phyloP scores from a whole-genome alignment of 2,797 vertebrate species.

The Diceros bicornis region DNA sequence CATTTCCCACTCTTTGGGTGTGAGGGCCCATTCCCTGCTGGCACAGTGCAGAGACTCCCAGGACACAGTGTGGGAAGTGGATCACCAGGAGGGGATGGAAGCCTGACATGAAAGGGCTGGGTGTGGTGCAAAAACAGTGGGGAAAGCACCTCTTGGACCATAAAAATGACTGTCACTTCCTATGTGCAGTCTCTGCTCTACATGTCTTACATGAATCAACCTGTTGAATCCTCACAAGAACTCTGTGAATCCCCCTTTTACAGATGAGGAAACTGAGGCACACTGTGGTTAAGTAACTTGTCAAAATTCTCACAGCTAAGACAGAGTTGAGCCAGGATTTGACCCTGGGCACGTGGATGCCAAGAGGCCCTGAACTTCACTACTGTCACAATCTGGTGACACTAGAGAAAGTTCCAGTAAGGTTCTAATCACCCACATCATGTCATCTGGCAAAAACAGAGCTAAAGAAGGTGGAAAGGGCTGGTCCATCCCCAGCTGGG shows the following conservation, averaged over 20 bases:
- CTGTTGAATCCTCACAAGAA: not conserved
- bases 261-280: not conserved
- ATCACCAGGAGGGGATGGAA: accelerated
- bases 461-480: no score
- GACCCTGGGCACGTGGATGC: not conserved
- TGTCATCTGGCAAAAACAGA: not conserved
- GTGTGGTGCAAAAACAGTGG: no score
- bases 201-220: not conserved
- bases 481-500: not conserved
- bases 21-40: not conserved
- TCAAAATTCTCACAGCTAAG: not conserved
- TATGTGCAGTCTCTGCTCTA: accelerated
- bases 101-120: not conserved
- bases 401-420: not conserved
- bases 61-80: not conserved
- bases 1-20: not conserved
- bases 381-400: not conserved
- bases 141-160: accelerated
- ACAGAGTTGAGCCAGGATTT: not conserved
- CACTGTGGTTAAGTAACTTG: not conserved
- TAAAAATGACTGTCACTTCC: not conserved
- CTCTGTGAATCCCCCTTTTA: not conserved
- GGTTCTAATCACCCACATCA: not conserved
- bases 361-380: not conserved
- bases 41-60: not conserved